These are phyloP conservation scores for Cataglyphis albicans DNA, from an alignment of 2,888 invertebrate genomes.

Conservation along the genomic window DNA sequence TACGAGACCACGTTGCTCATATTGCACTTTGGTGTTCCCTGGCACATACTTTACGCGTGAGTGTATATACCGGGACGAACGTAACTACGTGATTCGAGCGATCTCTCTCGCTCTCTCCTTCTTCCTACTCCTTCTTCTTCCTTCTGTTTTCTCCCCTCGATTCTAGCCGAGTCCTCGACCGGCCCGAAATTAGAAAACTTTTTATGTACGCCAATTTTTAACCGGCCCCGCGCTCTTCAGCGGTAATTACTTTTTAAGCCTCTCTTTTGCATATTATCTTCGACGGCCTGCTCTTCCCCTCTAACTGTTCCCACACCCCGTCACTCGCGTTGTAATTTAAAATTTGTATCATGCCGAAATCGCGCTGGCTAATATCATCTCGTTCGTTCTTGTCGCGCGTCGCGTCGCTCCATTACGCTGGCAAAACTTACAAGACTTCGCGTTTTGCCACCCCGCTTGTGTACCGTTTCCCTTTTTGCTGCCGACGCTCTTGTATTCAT, in stretches of 20 bases:
- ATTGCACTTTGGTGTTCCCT: constrained; percentile 23
- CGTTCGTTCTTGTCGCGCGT: constrained; percentile 53
- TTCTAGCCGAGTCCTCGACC: constrained; percentile 71
- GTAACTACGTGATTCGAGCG: constrained; percentile 72
- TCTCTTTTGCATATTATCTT: constrained; percentile 84
- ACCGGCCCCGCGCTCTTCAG: constrained; percentile 82
- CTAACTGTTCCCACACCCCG: constrained; percentile 2
- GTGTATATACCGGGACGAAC: constrained; percentile 63
- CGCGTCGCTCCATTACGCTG: constrained; percentile 44
- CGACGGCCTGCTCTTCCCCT: constrained; percentile 55
- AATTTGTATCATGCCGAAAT: constrained; percentile 75
- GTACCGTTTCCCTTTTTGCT: constrained; percentile 47
- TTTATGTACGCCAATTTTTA: constrained; percentile 85
- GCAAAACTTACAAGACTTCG: constrained; percentile 41
- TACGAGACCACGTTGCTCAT: constrained; percentile 48
- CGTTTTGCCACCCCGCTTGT: constrained; percentile 30
- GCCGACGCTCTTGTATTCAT: constrained; percentile 51
- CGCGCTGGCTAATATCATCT: constrained; percentile 54
- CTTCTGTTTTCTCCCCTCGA: constrained; percentile 48
- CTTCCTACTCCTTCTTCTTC: constrained; percentile 20
- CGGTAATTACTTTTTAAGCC: constrained; percentile 86
- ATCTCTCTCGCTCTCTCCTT: constrained; percentile 28
- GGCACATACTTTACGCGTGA: constrained; percentile 49
- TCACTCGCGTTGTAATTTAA: constrained; percentile 70
- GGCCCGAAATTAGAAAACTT: constrained; percentile 85